A percentile compares a stretch with the other conserved stretches of the same genome.
phyloP scores from a whole-genome alignment of 1,140 invertebrate species.

The Saccostrea cuccullata region DNA sequence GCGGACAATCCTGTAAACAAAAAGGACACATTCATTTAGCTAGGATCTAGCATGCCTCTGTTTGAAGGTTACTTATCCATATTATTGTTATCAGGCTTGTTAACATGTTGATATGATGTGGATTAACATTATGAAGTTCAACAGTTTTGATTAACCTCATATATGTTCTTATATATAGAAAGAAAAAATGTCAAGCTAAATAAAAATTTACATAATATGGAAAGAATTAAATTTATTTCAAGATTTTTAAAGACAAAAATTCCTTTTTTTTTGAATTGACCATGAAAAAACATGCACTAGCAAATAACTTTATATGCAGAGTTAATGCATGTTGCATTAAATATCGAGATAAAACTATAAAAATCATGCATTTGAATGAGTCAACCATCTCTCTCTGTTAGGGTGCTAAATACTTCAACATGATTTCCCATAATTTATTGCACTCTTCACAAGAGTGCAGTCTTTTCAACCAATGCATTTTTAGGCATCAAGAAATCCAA shows the following conservation, averaged over 20 bases:
- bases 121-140: too few relatives aligned
- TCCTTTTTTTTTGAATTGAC: too few relatives aligned
- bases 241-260: too few relatives aligned
- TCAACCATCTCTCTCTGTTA: not conserved
- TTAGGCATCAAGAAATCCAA: not conserved
- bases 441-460: not conserved
- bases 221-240: too few relatives aligned
- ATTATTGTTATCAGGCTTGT: too few relatives aligned
- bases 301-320: not conserved
- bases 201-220: too few relatives aligned
- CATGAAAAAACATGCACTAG: too few relatives aligned
- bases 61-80: too few relatives aligned
- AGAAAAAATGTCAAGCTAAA: too few relatives aligned
- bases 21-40: not conserved
- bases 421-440: not conserved
- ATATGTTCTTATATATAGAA: too few relatives aligned
- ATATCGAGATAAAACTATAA: not conserved
- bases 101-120: too few relatives aligned
- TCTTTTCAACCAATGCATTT: not conserved
- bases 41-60: not conserved
- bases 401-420: not conserved
- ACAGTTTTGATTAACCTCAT: too few relatives aligned
- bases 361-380: constrained; percentile 19
- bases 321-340: not conserved
- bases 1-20: constrained; percentile 29